A percentile compares a stretch with the other conserved stretches of the same genome.
Evolutionary conservation across 2,113 vertebrate genomes (phyloP).

Genomic region (Mus spicilegus): DNA sequence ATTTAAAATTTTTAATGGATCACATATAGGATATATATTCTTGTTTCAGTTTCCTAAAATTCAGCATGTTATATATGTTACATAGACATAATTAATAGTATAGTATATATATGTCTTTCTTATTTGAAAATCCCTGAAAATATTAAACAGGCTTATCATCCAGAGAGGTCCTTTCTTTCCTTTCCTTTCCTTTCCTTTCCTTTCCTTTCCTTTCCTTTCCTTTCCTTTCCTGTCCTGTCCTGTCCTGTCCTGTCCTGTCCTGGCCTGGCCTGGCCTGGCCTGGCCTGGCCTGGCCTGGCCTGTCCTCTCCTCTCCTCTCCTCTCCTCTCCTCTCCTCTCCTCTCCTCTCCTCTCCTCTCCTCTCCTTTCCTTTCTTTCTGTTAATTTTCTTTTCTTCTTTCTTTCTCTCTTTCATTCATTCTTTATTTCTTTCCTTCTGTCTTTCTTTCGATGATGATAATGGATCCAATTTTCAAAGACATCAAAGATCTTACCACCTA

Average conservation of each 20-base stretch:
- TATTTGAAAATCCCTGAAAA: not conserved
- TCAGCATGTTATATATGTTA: not conserved
- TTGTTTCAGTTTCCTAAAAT: not conserved
- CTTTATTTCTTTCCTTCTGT: too few relatives aligned
- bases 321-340: too few relatives aligned
- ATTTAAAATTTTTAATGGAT: not conserved
- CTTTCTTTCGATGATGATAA: not conserved
- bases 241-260: too few relatives aligned
- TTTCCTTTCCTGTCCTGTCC: too few relatives aligned
- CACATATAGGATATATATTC: not conserved
- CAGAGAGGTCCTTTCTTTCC: too few relatives aligned
- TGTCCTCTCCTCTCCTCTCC: too few relatives aligned
- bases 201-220: too few relatives aligned
- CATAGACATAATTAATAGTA: not conserved
- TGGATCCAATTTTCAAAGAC: not conserved
- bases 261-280: fast-evolving
- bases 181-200: not conserved
- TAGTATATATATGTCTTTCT: not conserved
- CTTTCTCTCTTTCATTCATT: not conserved
- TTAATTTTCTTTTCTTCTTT: too few relatives aligned
- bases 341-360: too few relatives aligned
- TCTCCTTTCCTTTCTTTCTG: too few relatives aligned
- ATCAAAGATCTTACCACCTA: not conserved
- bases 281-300: fast-evolving
- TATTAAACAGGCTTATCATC: not conserved